Evolutionary conservation across 2,797 vertebrate genomes (phyloP).

Genomic region (Acanthurus lineatus): DNA sequence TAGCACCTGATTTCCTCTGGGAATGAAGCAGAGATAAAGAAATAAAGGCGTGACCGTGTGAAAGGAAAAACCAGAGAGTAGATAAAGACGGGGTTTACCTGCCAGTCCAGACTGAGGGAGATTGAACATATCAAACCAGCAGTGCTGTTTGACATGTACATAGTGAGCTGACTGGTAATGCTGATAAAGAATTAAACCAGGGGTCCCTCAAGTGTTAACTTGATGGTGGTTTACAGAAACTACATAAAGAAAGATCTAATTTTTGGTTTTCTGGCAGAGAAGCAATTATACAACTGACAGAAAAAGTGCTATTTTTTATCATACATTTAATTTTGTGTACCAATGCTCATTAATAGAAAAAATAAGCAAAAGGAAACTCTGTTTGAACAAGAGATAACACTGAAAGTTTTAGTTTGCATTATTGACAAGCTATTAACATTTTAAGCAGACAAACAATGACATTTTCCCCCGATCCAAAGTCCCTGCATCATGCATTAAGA

Average conservation of each 20-base stretch:
- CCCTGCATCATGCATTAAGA: no score
- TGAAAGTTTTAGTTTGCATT: no score
- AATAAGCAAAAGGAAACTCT: neutral
- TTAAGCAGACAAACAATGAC: no score
- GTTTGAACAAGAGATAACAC: no score
- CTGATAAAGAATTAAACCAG: constrained; percentile 13
- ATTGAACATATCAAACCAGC: constrained; percentile 40
- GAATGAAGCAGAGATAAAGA: constrained; percentile 52
- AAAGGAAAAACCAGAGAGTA: constrained; percentile 49
- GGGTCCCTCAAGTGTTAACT: neutral
- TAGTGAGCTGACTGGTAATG: constrained; percentile 31
- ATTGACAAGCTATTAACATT: no score
- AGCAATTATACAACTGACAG: neutral
- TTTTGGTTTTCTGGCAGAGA: neutral
- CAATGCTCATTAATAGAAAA: neutral
- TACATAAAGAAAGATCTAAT: neutral
- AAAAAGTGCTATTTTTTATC: neutral
- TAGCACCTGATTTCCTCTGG: constrained; percentile 71
- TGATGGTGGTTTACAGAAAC: neutral
- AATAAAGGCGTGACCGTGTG: constrained; percentile 72
- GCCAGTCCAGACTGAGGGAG: constrained; percentile 64
- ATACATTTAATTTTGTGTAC: constrained; percentile 4
- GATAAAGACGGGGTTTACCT: constrained; percentile 74
- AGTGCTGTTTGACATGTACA: constrained; percentile 32
- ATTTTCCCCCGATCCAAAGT: no score